Evolutionary conservation across 1,140 invertebrate genomes (phyloP), one percentile per base, ranked within the genome.

Genomic region (Zaprionus camerounensis): DNA sequence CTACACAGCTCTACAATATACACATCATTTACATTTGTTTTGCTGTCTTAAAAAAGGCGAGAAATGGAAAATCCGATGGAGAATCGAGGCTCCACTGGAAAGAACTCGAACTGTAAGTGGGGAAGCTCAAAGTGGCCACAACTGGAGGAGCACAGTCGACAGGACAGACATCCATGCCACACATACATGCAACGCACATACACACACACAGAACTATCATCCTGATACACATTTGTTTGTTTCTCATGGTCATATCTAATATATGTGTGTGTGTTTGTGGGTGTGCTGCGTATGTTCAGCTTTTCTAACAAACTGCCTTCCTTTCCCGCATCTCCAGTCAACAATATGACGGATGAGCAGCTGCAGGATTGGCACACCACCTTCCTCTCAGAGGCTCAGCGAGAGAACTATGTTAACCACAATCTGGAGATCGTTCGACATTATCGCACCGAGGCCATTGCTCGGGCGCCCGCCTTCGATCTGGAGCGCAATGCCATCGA

Each of bases 341-440:
- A 79, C 63, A 79, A 76, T 51, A 80, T 80, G 78, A 69, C 68
- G 5, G 68, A 72, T 15, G 59, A 80, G 38, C 61, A 80, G 58
- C 62, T 72, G 22, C 68, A 58, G 67, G 63, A 64, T 5, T 79
- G 77, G 77, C 61, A 57, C 26, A 68, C 62, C 12, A 51, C 63
- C 4, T 49, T 76, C 5, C 59, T 77, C 2, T 41, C 49, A 15
- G 78, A 77, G 49, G 78, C 78, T 0, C 68, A 76, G 59, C 74
- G 69, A 11, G 78, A 80, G 44, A 80, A 80, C 11, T 77, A 80
- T 57, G 64, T 80, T 1, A 80, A 79, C 22, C 67, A 68, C 12
- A 76, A 80, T 51, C 24, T 80, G 69, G 78, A 80, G 64, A 72
- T 80, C 15, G 74, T 76, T 5, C 74, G 78, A 17, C 78, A 76